Evolutionary conservation across 2,888 invertebrate genomes (phyloP).

Genomic region (Mimas tiliae): DNA sequence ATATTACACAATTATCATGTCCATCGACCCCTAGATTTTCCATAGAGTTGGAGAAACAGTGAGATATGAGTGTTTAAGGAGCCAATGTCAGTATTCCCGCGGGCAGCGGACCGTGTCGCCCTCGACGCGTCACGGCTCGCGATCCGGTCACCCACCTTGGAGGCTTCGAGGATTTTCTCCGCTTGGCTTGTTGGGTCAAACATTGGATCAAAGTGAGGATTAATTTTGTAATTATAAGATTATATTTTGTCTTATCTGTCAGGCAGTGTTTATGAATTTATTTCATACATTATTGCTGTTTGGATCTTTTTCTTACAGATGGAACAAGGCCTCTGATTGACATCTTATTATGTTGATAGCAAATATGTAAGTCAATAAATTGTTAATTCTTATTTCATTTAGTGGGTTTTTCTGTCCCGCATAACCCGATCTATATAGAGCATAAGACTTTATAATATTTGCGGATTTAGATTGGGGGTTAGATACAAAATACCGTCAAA

Average conservation of each 20-base stretch:
- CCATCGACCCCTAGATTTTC: conserved; percentile 21
- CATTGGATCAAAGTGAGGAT: conserved; percentile 16
- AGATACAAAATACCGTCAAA: too few relatives aligned
- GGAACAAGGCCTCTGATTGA: too few relatives aligned
- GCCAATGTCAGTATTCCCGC: conserved; percentile 69
- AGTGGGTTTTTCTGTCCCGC: too few relatives aligned
- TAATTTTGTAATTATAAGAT: conserved; percentile 8
- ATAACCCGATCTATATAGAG: too few relatives aligned
- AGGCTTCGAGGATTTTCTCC: conserved; percentile 30
- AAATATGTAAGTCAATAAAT: too few relatives aligned
- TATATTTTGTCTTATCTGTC: not conserved
- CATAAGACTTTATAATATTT: too few relatives aligned
- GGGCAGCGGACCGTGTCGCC: conserved; percentile 62
- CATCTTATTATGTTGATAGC: too few relatives aligned
- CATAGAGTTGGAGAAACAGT: conserved; percentile 47
- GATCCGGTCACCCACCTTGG: conserved; percentile 72
- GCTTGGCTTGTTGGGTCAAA: conserved; percentile 21
- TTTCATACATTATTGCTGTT: too few relatives aligned
- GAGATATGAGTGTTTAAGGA: conserved; percentile 76
- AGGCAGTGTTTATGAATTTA: not conserved
- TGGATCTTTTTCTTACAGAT: too few relatives aligned
- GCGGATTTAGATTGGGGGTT: too few relatives aligned
- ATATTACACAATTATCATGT: conserved; percentile 12
- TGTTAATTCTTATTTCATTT: too few relatives aligned
- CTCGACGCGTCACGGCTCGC: conserved; percentile 66